A percentile compares a stretch with the other conserved stretches of the same genome.
Evolutionary conservation across 2,888 invertebrate genomes (phyloP).

Genomic region (Netelia inedita): DNA sequence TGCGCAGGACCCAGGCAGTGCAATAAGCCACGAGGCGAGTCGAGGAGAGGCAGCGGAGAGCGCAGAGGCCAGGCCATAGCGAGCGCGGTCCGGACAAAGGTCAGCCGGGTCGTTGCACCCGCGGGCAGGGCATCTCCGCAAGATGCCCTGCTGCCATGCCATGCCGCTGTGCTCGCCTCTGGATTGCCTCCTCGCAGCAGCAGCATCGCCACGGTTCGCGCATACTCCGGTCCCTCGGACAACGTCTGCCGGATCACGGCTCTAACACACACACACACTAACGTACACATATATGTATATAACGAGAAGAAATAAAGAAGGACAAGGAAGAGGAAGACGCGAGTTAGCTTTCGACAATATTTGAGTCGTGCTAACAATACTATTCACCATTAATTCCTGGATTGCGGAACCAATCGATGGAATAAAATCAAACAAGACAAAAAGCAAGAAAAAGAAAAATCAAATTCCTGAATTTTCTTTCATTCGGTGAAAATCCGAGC

Average conservation of each 20-base stretch:
- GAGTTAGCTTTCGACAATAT: neutral
- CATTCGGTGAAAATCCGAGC: no score
- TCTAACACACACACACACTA: constrained; percentile 24
- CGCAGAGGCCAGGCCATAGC: constrained; percentile 78
- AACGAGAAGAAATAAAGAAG: neutral
- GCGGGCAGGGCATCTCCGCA: constrained; percentile 80
- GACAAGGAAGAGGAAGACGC: neutral
- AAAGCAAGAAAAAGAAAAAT: neutral
- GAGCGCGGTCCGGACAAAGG: constrained; percentile 83
- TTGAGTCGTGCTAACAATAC: neutral
- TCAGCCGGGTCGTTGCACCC: constrained; percentile 84
- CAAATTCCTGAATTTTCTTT: no score
- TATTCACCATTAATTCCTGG: neutral
- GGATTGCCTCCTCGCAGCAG: constrained; percentile 6
- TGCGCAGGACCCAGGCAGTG: constrained; percentile 1
- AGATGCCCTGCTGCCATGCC: constrained; percentile 78
- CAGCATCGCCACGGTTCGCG: neutral
- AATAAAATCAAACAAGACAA: neutral
- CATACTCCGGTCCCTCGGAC: neutral
- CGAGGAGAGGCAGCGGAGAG: constrained; percentile 36
- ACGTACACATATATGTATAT: neutral
- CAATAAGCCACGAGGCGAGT: constrained; percentile 5
- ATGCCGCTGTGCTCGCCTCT: constrained; percentile 56
- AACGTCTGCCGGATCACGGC: neutral
- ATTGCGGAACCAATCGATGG: neutral